Conservation (phyloP, 1,140 invertebrate species). For the Himalopsyche phryganea region DNA sequence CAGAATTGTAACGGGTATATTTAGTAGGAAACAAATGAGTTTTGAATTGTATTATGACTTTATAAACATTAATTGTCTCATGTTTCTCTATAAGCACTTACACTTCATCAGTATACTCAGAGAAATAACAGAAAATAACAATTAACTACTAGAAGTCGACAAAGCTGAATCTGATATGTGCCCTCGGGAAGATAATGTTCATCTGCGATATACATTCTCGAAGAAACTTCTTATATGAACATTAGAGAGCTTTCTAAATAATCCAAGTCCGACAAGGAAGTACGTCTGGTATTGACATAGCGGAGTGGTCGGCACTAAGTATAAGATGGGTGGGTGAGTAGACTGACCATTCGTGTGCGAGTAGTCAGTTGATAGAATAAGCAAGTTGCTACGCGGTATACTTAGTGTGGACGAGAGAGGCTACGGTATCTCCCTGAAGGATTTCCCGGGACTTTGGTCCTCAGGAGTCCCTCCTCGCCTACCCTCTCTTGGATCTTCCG, state of each 20-base stretch:
- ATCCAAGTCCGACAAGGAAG: constrained; percentile 56
- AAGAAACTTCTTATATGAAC: constrained; percentile 55
- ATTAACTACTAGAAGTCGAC: constrained; percentile 22
- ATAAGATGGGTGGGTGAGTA: constrained; percentile 45
- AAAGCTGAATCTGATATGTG: constrained; percentile 9
- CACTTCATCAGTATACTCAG: background rate
- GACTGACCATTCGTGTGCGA: constrained; percentile 24
- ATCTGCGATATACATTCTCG: constrained; percentile 45
- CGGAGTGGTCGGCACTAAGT: constrained; percentile 53
- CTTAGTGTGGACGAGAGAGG: constrained; percentile 40
- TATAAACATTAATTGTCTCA: no score
- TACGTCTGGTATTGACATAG: constrained; percentile 57
- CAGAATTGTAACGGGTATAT: no score
- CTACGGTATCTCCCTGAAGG: constrained; percentile 27
- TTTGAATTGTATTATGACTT: no score
- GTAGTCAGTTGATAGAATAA: constrained; percentile 53
- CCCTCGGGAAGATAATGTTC: constrained; percentile 12
- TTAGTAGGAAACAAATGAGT: no score
- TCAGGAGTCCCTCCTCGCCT: background rate
- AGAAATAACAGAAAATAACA: constrained; percentile 20
- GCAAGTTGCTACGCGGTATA: constrained; percentile 42
- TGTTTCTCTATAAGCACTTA: background rate
- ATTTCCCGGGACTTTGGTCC: constrained; percentile 2
- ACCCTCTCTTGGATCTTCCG: background rate
- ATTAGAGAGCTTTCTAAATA: constrained; percentile 59